Evolutionary conservation across 2,888 invertebrate species (phyloP).

Genomic region (Girardia tigrina): DNA sequence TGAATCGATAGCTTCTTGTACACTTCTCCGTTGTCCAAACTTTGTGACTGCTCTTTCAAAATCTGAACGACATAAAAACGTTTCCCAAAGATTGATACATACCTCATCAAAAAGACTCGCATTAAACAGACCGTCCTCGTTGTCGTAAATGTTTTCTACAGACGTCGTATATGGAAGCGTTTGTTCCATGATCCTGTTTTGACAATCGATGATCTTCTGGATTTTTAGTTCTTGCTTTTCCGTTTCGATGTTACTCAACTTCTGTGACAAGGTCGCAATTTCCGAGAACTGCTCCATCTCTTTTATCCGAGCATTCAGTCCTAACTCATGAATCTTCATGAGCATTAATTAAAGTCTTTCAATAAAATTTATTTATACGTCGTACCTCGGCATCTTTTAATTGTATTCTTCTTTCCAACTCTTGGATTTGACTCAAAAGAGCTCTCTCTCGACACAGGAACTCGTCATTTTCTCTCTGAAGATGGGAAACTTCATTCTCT

Average conservation of each 20-base stretch:
- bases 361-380: too few relatives aligned
- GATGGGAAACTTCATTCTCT: background rate
- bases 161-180: background rate
- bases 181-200: background rate
- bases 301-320: background rate
- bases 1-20: background rate
- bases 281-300: background rate
- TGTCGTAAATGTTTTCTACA: background rate
- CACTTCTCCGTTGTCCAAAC: background rate
- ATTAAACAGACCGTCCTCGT: background rate
- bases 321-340: background rate
- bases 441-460: background rate
- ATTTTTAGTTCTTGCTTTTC: background rate
- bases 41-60: background rate
- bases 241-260: background rate
- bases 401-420: background rate
- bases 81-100: background rate
- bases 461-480: background rate
- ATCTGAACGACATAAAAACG: too few relatives aligned
- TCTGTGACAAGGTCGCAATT: background rate
- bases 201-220: background rate
- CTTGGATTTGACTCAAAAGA: background rate
- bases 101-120: background rate
- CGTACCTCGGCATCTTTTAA: background rate
- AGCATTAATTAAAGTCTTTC: too few relatives aligned